Conservation (phyloP, 2,888 invertebrate species). For the Drosophila lacicola region DNA sequence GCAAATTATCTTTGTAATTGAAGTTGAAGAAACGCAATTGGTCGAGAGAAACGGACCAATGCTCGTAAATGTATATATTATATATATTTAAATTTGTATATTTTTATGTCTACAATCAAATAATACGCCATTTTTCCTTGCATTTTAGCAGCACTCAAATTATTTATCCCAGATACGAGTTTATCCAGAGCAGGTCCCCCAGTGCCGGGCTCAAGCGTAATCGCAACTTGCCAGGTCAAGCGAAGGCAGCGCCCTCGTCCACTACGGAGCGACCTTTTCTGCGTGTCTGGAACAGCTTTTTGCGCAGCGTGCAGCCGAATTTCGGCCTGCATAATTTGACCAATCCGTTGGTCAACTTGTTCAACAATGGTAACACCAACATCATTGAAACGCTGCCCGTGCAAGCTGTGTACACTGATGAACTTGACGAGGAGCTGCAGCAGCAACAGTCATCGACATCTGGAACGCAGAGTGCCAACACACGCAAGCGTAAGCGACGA, state of each 20-base stretch:
- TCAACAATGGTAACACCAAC: slow-evolving; percentile 67
- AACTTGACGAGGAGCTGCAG: slow-evolving; percentile 10
- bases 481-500: slow-evolving; percentile 63
- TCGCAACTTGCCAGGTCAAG: slow-evolving; percentile 18
- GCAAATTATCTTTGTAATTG: not conserved
- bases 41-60: no score
- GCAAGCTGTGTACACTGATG: slow-evolving; percentile 15
- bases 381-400: slow-evolving; percentile 68
- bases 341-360: slow-evolving; percentile 73
- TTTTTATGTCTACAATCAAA: not conserved
- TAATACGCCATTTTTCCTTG: not conserved
- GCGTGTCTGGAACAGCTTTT: slow-evolving; percentile 75
- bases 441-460: not conserved
- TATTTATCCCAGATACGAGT: slow-evolving; percentile 44
- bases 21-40: no score
- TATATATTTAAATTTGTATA: not conserved
- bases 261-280: slow-evolving; percentile 68
- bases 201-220: slow-evolving; percentile 43
- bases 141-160: slow-evolving; percentile 7
- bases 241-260: slow-evolving; percentile 32
- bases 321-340: slow-evolving; percentile 74
- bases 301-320: slow-evolving; percentile 71
- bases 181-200: slow-evolving; percentile 7
- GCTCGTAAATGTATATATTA: not conserved
- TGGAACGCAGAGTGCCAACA: slow-evolving; percentile 34